A percentile compares a stretch with the other conserved stretches of the same genome.
These are phyloP conservation scores for Steromphala cineraria DNA, from an alignment of 2,888 invertebrate species.

Conservation along the genomic window DNA sequence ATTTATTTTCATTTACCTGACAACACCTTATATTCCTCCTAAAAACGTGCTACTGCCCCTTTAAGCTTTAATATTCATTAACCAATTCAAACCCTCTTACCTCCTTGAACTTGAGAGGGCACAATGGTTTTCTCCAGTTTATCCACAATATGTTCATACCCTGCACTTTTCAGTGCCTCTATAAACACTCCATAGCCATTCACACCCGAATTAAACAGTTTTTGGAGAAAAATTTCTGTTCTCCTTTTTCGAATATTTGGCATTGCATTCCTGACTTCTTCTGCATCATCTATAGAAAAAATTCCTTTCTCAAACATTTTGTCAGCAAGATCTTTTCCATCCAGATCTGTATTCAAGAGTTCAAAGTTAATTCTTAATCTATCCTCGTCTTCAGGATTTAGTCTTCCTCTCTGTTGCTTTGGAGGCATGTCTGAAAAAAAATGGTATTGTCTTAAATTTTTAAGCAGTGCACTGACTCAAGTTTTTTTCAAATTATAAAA, in stretches of 20 bases:
- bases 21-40: too few species aligned
- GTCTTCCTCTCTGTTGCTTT: conserved; percentile 1
- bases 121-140: conserved; percentile 15
- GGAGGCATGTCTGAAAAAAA: background rate
- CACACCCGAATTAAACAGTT: conserved; percentile 16
- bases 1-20: too few species aligned
- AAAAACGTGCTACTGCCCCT: too few species aligned
- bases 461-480: too few species aligned
- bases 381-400: conserved; percentile 3
- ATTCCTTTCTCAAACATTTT: conserved; percentile 1
- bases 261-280: conserved; percentile 16
- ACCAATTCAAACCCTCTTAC: too few species aligned
- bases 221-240: background rate
- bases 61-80: too few species aligned
- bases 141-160: conserved; percentile 2
- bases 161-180: background rate
- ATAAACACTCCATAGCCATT: conserved; percentile 24
- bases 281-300: conserved; percentile 21
- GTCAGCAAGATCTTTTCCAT: conserved; percentile 17
- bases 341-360: conserved; percentile 3
- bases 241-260: conserved; percentile 11
- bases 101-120: background rate
- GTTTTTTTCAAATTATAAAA: too few species aligned
- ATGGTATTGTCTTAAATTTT: too few species aligned
- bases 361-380: conserved; percentile 18